Base-by-base conservation (phyloP, 2,888 invertebrate species). In the Drosophila longiperda region DNA sequence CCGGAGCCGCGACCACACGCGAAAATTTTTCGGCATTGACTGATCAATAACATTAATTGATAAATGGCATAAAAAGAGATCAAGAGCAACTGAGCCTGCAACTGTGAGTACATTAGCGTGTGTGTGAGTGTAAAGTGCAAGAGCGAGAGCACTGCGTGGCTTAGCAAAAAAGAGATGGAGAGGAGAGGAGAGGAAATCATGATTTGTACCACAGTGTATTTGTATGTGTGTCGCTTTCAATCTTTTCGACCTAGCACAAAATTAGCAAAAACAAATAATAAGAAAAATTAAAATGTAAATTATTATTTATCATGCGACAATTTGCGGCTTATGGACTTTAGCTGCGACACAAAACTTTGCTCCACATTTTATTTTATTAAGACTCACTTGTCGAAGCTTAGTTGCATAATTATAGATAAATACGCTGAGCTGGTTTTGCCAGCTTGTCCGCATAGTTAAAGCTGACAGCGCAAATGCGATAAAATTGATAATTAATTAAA, bases 401-500 rank as follows among this genome's bases (percentile, higher is more conserved):
- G 15, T 15, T 45, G 48, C 11, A 26, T 26, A 17, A 26, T 15
- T 59, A 75, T 74, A 59, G 60, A 53, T 61, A 33, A 33, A 12
- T 3, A 15, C 17, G 26, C 9, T 23, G n/a, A 9, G 4, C 15
- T 15, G 34, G 36, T 29, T 48, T 26, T 67, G 26, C 29, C 33
- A 55, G 38, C 38, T 17, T 45, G 32, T 57, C 48, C 29, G 42
- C 36, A 49, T n/a, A 11, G n/a, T 2, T 8, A 42, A n/a, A 20
- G 32, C 40, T 32, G 40, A 71, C n/a, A 36, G 23, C 49, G 42
- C 36, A 38, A 66, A 45, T 49, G 48, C 54, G 38, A 72, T 66
- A 34, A 57, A 55, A 50, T 57, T 9, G 29, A 29, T 36, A 49
- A 50, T 26, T 36, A 36, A 45, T 33, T 58, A 23, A 42, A 29